Percentiles rank a stretch among this genome's conserved stretches.
Conservation (phyloP, 2,797 vertebrate genomes). For the Etheostoma nigrum region DNA sequence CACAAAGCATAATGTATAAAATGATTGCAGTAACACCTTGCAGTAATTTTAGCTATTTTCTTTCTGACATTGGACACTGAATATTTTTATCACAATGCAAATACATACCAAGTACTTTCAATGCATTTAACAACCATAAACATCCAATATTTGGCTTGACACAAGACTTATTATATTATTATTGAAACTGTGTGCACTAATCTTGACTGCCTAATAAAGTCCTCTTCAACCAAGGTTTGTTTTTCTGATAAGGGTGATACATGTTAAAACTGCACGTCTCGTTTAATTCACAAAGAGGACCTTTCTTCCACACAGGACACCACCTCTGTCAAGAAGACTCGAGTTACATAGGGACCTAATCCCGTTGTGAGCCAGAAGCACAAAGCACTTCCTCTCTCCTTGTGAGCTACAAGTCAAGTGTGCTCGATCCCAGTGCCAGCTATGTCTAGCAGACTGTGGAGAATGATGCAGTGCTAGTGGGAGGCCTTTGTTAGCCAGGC, state of each 20-base stretch:
- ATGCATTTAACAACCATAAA: background rate
- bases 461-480: constrained; percentile 33
- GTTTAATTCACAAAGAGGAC: constrained; percentile 67
- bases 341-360: constrained; percentile 76
- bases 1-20: constrained; percentile 3
- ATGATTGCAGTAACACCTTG: background rate
- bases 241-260: constrained; percentile 28
- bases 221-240: constrained; percentile 30
- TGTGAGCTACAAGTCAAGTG: constrained; percentile 43
- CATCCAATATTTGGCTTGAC: constrained; percentile 12
- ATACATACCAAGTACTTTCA: background rate
- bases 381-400: constrained; percentile 74
- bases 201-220: constrained; percentile 10
- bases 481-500: constrained; percentile 31
- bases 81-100: background rate
- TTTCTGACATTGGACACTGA: background rate
- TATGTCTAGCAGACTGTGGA: constrained; percentile 53
- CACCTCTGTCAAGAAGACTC: constrained; percentile 66
- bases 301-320: constrained; percentile 71
- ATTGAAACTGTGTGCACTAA: constrained; percentile 1
- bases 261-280: constrained; percentile 44
- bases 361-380: constrained; percentile 60
- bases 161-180: background rate
- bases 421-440: constrained; percentile 35
- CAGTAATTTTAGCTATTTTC: background rate